phyloP scores from a whole-genome alignment of 2,113 vertebrate species.

The Chionomys nivalis region DNA sequence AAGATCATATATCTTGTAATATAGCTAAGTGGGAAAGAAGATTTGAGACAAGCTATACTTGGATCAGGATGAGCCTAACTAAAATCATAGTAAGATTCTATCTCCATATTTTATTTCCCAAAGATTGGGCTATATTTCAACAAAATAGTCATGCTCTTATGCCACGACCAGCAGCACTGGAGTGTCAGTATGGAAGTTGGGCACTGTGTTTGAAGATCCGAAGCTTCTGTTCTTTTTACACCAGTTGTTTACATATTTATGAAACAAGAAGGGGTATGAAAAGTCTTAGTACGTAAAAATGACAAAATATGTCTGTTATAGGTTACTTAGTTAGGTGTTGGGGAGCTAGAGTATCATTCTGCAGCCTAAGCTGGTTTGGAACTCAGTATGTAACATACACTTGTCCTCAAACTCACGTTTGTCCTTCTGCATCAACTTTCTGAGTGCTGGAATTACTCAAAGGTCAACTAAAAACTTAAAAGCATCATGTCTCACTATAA shows the following conservation, averaged over 20 bases:
- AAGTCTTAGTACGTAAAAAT: not conserved
- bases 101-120: not conserved
- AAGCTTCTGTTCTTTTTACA: not conserved
- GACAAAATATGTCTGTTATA: not conserved
- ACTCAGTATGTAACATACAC: not conserved
- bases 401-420: not conserved
- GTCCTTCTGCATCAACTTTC: not conserved
- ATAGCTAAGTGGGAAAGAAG: not conserved
- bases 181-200: not conserved
- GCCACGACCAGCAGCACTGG: rapidly evolving
- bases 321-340: not conserved
- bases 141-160: not conserved
- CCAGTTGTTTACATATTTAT: not conserved
- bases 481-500: not conserved
- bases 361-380: not conserved
- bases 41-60: not conserved
- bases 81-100: not conserved
- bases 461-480: not conserved
- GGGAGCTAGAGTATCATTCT: not conserved
- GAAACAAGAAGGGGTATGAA: not conserved
- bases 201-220: not conserved
- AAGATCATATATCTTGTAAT: constrained; percentile 6
- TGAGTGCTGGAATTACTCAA: not conserved
- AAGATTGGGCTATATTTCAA: not conserved
- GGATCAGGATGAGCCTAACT: not conserved